These are phyloP conservation scores for Chromis chromis DNA, from an alignment of 2,797 vertebrate genomes.

Conservation along the genomic window DNA sequence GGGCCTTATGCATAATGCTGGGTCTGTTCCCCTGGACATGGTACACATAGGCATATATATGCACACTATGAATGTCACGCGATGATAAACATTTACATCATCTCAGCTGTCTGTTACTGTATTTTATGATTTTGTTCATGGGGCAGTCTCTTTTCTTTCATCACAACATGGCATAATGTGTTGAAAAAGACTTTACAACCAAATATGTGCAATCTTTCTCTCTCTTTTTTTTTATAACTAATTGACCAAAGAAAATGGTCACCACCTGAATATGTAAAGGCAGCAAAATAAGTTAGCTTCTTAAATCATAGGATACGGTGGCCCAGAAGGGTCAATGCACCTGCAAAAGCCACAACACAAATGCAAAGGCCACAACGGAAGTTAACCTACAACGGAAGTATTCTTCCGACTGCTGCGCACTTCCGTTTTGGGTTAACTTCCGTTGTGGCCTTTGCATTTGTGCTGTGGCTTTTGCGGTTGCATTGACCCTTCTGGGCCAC, in stretches of 20 bases:
- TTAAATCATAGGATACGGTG: no score
- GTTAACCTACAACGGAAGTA: no score
- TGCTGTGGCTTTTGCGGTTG: no score
- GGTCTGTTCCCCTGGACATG: slow-evolving; percentile 43
- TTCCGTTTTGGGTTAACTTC: no score
- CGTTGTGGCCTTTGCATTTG: no score
- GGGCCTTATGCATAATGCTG: slow-evolving; percentile 57
- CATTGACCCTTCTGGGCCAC: no score
- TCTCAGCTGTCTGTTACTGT: slow-evolving; percentile 20
- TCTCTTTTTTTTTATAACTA: no score
- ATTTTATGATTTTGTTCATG: not conserved
- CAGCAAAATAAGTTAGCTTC: not conserved
- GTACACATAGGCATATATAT: slow-evolving; percentile 32
- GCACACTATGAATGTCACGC: slow-evolving; percentile 39
- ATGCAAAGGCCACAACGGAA: no score
- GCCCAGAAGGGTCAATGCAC: no score
- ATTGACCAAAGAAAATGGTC: not conserved
- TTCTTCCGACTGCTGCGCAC: no score
- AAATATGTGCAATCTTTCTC: no score
- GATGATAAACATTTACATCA: slow-evolving; percentile 40
- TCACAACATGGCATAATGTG: not conserved
- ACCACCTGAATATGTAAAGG: not conserved
- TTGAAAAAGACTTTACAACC: not conserved
- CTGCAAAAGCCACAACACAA: no score
- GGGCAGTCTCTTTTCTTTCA: not conserved